Evolutionary conservation across 1,140 invertebrate genomes (phyloP), one percentile per base, ranked within the genome.

Genomic region (Danaus melanippus): DNA sequence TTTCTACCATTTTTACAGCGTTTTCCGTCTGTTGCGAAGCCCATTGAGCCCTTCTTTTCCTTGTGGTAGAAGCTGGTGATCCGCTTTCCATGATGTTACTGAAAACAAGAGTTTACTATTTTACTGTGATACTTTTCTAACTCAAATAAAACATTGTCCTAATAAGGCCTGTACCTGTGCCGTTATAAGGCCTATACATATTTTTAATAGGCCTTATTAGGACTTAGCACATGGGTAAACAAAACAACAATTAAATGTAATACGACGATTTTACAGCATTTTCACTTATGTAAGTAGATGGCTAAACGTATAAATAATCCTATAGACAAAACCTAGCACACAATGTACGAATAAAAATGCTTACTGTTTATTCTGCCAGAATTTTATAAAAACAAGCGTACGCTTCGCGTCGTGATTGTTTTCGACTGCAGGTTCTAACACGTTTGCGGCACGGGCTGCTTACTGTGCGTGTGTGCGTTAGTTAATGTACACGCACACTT

Each of bases 361-460:
- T 58, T 62, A 62, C 55, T 51, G 44, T 58, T 57, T 57, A 51
- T 17, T 57, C 51, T 46, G 43, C 47, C 46, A 47, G 46, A 58
- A 58, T 58, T 58, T 62, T 54, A 58, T 62, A 54, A 62, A 57
- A 54, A 57, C 55, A 46, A 46, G 50, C 59, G 46, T 53, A 46
- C 48, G 32, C 55, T 57, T 11, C 55, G 48, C 55, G 21, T 51
- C 49, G 49, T 50, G 10, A 8, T 15, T 15, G 55, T 57, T 57
- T 57, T 57, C 44, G 48, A 46, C 55, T 57, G 55, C 55, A 46
- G 48, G 42, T 50, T 45, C 10, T 17, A 50, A 56, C 54, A 50
- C 54, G 54, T 10, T 56, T 41, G 47, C 54, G 44, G 44, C 52
- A 40, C 44, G 52, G 32, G 52, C 52, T 21, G 3, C 52, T 46